Evolutionary conservation across 1,140 invertebrate species (phyloP), one percentile per base, ranked within the genome.

Genomic region (Bombus confusus): DNA sequence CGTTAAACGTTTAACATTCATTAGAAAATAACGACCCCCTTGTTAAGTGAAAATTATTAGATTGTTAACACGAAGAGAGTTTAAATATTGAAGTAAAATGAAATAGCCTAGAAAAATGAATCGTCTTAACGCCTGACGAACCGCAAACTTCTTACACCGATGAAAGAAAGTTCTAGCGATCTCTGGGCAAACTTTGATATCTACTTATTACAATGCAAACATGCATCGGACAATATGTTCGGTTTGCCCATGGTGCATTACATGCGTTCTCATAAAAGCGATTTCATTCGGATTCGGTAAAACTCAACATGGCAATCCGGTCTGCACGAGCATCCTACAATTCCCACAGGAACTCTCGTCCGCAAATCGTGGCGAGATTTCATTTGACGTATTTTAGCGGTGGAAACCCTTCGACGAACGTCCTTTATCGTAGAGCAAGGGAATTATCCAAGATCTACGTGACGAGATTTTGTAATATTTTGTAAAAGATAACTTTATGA

Each of bases 381-480:
- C 34, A 34, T 73, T 80, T 34, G 57, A 25, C 10, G 34, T 66
- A 57, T 68, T 85, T 80, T 52, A 64, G 5, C 52, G 6, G 6
- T 15, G 47, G 5, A 3, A 34, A 74, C 59, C 25, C 3, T 12
- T 37, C 34, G 66, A 68, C 1, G 69, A 43, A 25, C 6, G 6
- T 52, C 18, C 31, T 52, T 31, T 12, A 28, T 22, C 41, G 18
- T 10, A 1, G 47, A 52, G 43, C 34, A 69, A 86, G 80, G 72
- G 79, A 88, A 92, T 92, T 91, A 90, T 92, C 89, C 88, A 85
- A 89, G 84, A 89, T 91, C 85, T 87, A 77, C 83, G 81, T 90
- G 74, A 80, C 75, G 77, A 89, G 87, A 92, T 92, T 92, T 91
- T 10, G 62, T 13, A 76, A 59, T 76, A 18, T n/a, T 34, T 10